Conservation (phyloP, 2,888 invertebrate genomes). For the Drosophila incognita region DNA sequence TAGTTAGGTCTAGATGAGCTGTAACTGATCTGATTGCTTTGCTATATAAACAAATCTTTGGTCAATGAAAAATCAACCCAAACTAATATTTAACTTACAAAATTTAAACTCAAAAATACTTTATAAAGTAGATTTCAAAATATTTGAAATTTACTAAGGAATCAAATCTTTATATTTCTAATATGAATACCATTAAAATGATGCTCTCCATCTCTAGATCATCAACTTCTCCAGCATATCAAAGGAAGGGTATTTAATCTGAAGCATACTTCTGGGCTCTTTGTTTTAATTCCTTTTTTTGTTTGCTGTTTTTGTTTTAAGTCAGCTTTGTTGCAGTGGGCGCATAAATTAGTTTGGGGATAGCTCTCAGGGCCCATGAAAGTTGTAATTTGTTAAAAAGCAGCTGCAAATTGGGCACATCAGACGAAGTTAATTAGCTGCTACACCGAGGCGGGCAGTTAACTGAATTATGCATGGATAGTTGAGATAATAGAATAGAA, state of each 20-base stretch:
- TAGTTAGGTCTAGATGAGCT: background rate
- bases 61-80: background rate
- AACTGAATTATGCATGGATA: slow-evolving; percentile 54
- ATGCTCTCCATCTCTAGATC: background rate
- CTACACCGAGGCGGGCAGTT: slow-evolving; percentile 30
- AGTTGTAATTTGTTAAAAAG: slow-evolving; percentile 55
- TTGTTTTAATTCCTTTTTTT: background rate
- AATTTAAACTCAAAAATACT: background rate
- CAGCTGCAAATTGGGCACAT: slow-evolving; percentile 61
- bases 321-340: slow-evolving; percentile 57
- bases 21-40: background rate
- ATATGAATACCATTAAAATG: background rate
- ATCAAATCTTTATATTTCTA: background rate
- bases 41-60: background rate
- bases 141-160: background rate
- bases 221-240: background rate
- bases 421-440: slow-evolving; percentile 56
- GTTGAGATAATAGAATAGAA: slow-evolving; percentile 18
- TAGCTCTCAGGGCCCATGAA: slow-evolving; percentile 32
- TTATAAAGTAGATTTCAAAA: background rate
- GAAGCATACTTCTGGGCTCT: background rate
- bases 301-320: slow-evolving; percentile 2
- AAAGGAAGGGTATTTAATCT: slow-evolving; percentile 24
- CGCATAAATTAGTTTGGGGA: slow-evolving; percentile 65
- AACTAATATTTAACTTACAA: background rate